phyloP scores from a whole-genome alignment of 2,888 invertebrate genomes.

The Candidula unifasciata region DNA sequence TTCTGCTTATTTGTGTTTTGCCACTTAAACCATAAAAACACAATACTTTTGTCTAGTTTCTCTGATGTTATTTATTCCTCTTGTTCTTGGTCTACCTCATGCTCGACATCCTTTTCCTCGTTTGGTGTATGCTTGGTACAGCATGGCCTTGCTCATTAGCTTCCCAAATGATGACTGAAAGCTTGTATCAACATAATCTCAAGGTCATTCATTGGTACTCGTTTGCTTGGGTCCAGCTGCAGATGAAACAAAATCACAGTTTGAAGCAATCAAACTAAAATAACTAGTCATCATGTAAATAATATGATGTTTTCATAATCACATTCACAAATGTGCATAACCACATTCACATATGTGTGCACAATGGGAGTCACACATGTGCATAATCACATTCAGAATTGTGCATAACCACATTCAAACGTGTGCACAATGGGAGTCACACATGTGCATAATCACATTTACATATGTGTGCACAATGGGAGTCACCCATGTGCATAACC shows the following conservation, averaged over 20 bases:
- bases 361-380: neutral
- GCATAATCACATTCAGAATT: neutral
- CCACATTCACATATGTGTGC: neutral
- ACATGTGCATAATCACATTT: neutral
- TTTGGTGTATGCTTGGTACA: no score
- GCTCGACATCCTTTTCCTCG: no score
- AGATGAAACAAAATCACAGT: neutral
- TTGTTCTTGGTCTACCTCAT: no score
- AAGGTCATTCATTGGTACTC: neutral
- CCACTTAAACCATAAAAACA: no score
- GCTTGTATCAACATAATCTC: constrained; percentile 27
- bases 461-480: no score
- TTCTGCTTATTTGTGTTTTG: no score
- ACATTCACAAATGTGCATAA: neutral
- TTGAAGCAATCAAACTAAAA: no score
- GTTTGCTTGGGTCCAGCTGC: neutral
- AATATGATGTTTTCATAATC: neutral
- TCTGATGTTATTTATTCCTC: no score
- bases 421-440: no score
- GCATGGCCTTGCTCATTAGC: neutral
- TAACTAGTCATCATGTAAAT: no score
- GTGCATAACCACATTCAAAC: neutral
- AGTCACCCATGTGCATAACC: neutral
- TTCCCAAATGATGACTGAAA: neutral
- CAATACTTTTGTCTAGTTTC: no score